A percentile compares a stretch with the other conserved stretches of the same genome.
phyloP scores from a whole-genome alignment of 2,888 invertebrate species.

The Xestia rhomboidea region DNA sequence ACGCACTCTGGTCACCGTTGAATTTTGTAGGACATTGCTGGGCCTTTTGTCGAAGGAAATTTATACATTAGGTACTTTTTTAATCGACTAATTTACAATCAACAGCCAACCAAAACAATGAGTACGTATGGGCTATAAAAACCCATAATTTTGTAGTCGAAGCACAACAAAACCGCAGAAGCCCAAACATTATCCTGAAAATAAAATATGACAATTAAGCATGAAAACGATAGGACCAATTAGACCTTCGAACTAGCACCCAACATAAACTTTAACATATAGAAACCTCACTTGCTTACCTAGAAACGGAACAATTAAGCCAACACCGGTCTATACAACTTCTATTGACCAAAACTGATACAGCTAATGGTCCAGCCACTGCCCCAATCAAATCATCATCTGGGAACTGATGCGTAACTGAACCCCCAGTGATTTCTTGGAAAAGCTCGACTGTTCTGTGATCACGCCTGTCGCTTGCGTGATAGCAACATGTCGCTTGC shows the following conservation, averaged over 20 bases:
- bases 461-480: neutral
- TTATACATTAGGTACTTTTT: neutral
- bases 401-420: neutral
- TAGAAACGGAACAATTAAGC: neutral
- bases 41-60: neutral
- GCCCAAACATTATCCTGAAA: neutral
- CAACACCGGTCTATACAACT: neutral
- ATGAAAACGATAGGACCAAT: neutral
- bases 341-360: neutral
- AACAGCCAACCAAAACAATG: neutral
- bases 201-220: neutral
- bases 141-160: neutral
- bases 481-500: slow-evolving; percentile 28
- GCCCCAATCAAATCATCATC: neutral
- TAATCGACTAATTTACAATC: neutral
- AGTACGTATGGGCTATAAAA: neutral
- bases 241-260: neutral
- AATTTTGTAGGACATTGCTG: neutral
- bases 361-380: neutral
- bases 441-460: neutral
- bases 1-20: slow-evolving; percentile 12
- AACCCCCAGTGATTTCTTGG: neutral
- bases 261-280: neutral
- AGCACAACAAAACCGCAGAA: too few relatives aligned
- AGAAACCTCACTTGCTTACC: neutral